Conservation (phyloP, 2,113 vertebrate species). For the Spilogale gracilis region DNA sequence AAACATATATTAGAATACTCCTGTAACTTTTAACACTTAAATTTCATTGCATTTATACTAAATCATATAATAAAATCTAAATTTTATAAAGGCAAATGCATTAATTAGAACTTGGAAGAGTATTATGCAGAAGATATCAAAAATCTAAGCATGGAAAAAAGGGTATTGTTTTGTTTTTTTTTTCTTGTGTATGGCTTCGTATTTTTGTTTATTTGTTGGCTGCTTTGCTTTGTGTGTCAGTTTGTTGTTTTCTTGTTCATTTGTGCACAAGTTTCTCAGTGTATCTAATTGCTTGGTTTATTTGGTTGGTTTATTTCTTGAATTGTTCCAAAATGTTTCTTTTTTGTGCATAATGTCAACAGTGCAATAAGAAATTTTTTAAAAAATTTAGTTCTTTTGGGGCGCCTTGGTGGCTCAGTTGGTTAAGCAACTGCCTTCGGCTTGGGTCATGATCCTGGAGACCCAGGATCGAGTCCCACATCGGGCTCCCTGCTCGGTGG, state of each 20-base stretch:
- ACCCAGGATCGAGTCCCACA: too few species aligned
- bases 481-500: too few species aligned
- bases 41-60: neutral
- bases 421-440: too few species aligned
- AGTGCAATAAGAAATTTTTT: neutral
- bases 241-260: slow-evolving; percentile 5
- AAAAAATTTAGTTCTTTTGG: neutral
- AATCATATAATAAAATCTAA: neutral
- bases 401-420: too few species aligned
- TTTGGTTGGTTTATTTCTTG: neutral
- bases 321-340: neutral
- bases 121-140: neutral
- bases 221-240: neutral
- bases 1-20: neutral
- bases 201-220: neutral
- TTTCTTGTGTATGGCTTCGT: rapidly evolving
- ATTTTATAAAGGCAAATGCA: neutral
- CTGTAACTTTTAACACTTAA: neutral
- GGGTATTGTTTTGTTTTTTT: neutral
- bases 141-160: neutral
- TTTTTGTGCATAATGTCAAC: slow-evolving; percentile 38
- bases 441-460: too few species aligned
- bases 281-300: neutral
- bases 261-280: slow-evolving; percentile 1
- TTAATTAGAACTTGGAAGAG: neutral